These are phyloP conservation scores for Antigone vipio DNA, from an alignment of 2,113 vertebrate genomes.

Conservation along the genomic window DNA sequence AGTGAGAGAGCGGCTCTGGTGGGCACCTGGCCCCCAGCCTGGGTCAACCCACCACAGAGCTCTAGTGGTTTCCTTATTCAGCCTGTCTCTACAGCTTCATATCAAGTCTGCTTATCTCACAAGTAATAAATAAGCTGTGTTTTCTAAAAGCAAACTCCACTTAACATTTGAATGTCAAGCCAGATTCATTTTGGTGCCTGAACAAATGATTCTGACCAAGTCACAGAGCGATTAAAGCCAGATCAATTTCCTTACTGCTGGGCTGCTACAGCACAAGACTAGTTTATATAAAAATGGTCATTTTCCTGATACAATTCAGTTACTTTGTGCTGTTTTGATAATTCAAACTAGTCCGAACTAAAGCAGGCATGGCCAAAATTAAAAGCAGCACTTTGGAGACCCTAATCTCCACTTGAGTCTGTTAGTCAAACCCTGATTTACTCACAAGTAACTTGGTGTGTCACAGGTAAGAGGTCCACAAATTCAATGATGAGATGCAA, in stretches of 20 bases:
- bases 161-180: not conserved
- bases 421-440: not conserved
- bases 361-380: not conserved
- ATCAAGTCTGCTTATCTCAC: not conserved
- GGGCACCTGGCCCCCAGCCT: too few relatives aligned
- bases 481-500: not conserved
- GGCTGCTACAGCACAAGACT: not conserved
- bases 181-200: not conserved
- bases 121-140: not conserved
- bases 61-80: not conserved
- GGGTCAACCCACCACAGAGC: not conserved
- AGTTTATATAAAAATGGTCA: not conserved
- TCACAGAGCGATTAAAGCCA: rapidly evolving
- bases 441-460: not conserved
- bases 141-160: not conserved
- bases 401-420: not conserved
- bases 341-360: not conserved
- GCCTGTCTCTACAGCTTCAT: not conserved
- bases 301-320: not conserved
- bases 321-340: not conserved
- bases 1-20: too few relatives aligned
- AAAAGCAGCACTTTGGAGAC: not conserved
- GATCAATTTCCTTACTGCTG: not conserved
- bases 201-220: not conserved
- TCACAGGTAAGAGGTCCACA: not conserved